These are phyloP conservation scores for Actinostola sp. DNA, from an alignment of 92 coral and sea anemone species.

Conservation along the genomic window DNA sequence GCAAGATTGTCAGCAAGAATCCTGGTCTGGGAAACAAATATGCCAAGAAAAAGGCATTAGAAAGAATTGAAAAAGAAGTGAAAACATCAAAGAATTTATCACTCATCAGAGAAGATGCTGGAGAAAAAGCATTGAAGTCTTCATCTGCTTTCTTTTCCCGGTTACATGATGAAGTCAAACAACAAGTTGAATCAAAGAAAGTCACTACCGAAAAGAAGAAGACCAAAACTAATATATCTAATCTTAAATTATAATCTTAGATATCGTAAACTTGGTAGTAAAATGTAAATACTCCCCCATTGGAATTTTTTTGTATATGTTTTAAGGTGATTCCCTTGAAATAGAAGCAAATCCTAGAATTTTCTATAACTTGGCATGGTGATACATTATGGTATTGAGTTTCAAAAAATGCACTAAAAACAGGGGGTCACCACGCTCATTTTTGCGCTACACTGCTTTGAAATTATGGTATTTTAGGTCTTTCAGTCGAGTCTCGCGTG, in stretches of 20 bases:
- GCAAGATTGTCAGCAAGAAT: constrained; percentile 67
- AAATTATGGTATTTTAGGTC: too few relatives aligned
- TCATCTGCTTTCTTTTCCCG: constrained; percentile 91
- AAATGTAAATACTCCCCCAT: neutral
- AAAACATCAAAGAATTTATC: constrained; percentile 69
- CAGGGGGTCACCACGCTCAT: too few relatives aligned
- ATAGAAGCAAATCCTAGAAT: too few relatives aligned
- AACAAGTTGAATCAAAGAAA: constrained; percentile 75
- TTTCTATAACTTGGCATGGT: too few relatives aligned
- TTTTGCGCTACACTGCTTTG: too few relatives aligned
- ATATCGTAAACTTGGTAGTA: neutral
- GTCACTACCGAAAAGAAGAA: constrained; percentile 47
- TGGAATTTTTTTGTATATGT: too few relatives aligned
- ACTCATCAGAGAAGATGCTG: constrained; percentile 56
- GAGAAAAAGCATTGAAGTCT: constrained; percentile 58
- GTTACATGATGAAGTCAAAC: constrained; percentile 87
- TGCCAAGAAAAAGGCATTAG: constrained; percentile 77
- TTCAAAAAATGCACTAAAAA: too few relatives aligned
- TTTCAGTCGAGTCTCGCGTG: too few relatives aligned
- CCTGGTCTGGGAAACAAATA: constrained; percentile 92
- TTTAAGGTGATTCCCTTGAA: too few relatives aligned
- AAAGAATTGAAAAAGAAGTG: constrained; percentile 65
- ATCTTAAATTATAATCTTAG: constrained; percentile 67
- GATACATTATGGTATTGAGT: too few relatives aligned
- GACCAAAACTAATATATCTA: constrained; percentile 52